A percentile compares a stretch with the other conserved stretches of the same genome.
Evolutionary conservation across 2,797 vertebrate genomes (phyloP).

Genomic region (Antennarius maculatus): DNA sequence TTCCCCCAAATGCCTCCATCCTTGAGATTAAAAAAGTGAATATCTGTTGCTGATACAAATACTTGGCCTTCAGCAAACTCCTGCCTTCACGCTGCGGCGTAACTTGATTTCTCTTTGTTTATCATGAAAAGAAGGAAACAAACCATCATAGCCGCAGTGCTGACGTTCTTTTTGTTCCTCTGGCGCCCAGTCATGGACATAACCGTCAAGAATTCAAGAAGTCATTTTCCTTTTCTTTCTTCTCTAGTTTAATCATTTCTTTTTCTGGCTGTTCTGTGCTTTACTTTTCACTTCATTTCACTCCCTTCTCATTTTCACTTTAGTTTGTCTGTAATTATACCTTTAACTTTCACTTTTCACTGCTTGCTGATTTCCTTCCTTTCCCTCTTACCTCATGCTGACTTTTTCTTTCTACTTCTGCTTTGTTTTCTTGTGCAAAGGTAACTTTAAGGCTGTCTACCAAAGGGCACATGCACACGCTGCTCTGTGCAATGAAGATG

Average conservation of each 20-base stretch:
- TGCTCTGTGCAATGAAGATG: constrained; percentile 71
- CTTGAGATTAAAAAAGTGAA: constrained; percentile 34
- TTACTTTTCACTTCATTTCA: constrained; percentile 49
- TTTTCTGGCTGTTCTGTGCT: constrained; percentile 43
- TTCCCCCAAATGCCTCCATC: constrained; percentile 3
- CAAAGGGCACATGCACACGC: constrained; percentile 79
- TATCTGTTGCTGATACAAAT: constrained; percentile 22
- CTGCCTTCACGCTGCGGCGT: constrained; percentile 34
- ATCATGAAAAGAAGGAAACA: constrained; percentile 52
- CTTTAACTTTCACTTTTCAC: constrained; percentile 10
- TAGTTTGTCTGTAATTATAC: constrained; percentile 2
- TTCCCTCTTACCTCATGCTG: background rate
- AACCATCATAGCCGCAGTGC: constrained; percentile 48
- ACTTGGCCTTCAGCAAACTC: constrained; percentile 43
- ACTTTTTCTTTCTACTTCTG: constrained; percentile 4
- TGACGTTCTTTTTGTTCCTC: constrained; percentile 51
- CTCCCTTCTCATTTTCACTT: constrained; percentile 2
- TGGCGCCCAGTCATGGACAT: constrained; percentile 51
- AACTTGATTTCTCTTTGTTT: constrained; percentile 58
- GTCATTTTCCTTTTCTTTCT: constrained; percentile 64
- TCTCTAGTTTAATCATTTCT: constrained; percentile 75
- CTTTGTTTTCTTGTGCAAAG: constrained; percentile 44
- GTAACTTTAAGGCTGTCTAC: constrained; percentile 81
- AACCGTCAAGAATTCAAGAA: constrained; percentile 56
- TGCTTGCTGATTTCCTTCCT: constrained; percentile 6